Conservation (phyloP, 2,113 vertebrate genomes). For the Falco punctatus region DNA sequence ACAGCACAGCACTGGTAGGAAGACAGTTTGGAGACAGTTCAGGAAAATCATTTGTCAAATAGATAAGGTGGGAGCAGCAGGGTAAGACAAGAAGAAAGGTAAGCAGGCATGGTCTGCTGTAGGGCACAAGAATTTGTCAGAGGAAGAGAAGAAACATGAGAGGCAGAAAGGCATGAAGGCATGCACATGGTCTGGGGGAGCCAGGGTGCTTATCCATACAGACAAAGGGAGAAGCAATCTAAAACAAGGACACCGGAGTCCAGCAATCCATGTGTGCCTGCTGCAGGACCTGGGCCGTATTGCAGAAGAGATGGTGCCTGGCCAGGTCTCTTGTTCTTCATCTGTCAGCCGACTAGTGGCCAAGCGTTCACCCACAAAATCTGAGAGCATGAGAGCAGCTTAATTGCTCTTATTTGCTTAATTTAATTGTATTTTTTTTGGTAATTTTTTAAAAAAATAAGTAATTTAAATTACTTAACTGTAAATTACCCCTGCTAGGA, state of each 20-base stretch:
- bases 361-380: not conserved
- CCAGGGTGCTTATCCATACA: not conserved
- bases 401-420: too few relatives aligned
- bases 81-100: not conserved
- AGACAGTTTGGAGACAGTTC: not conserved
- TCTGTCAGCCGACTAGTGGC: not conserved
- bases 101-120: not conserved
- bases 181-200: rapidly evolving
- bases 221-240: not conserved
- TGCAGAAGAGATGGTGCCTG: not conserved
- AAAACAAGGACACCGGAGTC: too few relatives aligned
- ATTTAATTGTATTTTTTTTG: too few relatives aligned
- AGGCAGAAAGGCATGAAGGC: not conserved
- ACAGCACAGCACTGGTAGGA: not conserved
- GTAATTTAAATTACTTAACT: not conserved
- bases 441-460: too few relatives aligned
- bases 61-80: not conserved
- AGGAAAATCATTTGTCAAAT: not conserved
- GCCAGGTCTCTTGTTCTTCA: not conserved
- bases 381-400: not conserved
- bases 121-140: not conserved
- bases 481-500: not conserved
- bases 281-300: not conserved
- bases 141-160: not conserved
- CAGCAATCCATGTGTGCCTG: not conserved